phyloP scores from a whole-genome alignment of 1,140 invertebrate species.

The Pollicipes pollicipes region DNA sequence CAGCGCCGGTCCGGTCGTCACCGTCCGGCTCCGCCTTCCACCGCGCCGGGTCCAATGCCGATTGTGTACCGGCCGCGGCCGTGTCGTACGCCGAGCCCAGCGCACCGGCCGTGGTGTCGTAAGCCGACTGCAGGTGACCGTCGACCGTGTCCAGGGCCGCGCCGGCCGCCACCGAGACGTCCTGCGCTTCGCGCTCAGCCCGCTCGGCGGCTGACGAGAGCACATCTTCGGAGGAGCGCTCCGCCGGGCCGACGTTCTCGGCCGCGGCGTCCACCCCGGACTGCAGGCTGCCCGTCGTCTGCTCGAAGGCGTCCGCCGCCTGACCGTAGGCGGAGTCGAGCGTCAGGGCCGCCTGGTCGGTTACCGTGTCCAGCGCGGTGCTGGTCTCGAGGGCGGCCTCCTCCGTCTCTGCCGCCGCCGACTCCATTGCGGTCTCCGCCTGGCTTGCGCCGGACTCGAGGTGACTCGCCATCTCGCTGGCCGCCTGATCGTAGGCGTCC shows the following conservation, averaged over 20 bases:
- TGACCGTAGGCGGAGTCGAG: neutral
- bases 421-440: too few species aligned
- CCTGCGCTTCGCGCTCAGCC: too few species aligned
- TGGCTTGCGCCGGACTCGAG: too few species aligned
- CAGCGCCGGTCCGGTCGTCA: neutral
- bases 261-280: neutral
- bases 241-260: too few species aligned
- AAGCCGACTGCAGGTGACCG: neutral
- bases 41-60: neutral
- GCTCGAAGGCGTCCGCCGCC: neutral
- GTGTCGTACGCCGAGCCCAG: neutral
- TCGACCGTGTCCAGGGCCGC: neutral
- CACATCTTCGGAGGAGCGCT: too few species aligned
- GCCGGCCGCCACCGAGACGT: too few species aligned
- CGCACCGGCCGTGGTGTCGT: too few species aligned
- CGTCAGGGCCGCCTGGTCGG: neutral
- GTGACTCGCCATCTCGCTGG: too few species aligned
- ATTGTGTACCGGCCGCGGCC: neutral
- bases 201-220: too few species aligned
- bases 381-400: too few species aligned
- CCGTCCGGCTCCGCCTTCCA: neutral
- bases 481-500: too few species aligned
- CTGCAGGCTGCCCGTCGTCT: neutral
- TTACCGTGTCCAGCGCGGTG: neutral
- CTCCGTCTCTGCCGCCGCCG: neutral